phyloP scores from a whole-genome alignment of 2,888 invertebrate species.

The Drosophila sordidula region DNA sequence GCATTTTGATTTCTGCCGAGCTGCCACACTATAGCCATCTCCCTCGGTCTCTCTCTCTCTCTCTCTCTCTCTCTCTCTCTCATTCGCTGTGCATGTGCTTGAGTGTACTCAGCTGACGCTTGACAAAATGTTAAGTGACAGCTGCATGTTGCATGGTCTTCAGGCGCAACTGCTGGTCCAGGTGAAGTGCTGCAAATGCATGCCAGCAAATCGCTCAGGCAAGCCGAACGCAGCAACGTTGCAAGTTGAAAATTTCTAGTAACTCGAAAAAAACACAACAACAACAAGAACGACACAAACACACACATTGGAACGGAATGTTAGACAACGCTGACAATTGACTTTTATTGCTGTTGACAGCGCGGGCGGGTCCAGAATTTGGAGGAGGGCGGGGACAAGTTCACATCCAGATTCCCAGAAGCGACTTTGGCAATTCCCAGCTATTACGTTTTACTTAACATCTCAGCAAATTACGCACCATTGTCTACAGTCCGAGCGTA shows the following conservation, averaged over 20 bases:
- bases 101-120: constrained; percentile 35
- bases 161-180: constrained; percentile 12
- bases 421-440: constrained; percentile 73
- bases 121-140: constrained; percentile 75
- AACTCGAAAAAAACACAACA: constrained; percentile 10
- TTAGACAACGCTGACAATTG: constrained; percentile 71
- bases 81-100: not conserved
- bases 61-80: not conserved
- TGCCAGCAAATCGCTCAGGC: constrained; percentile 52
- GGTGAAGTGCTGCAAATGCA: constrained; percentile 43
- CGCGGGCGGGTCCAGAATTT: constrained; percentile 6
- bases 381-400: constrained; percentile 1
- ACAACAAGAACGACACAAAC: constrained; percentile 10
- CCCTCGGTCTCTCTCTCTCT: not conserved
- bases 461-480: constrained; percentile 71
- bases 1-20: constrained; percentile 71
- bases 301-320: constrained; percentile 38
- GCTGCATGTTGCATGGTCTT: constrained; percentile 44
- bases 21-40: constrained; percentile 36
- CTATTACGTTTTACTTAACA: constrained; percentile 73
- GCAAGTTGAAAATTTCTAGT: constrained; percentile 41
- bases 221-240: constrained; percentile 22
- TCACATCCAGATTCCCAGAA: constrained; percentile 31
- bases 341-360: constrained; percentile 78
- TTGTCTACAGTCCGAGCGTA: constrained; percentile 54